Evolutionary conservation across 2,797 vertebrate species (phyloP), one percentile per base, ranked within the genome.

Genomic region (Otolemur crassicaudatus): DNA sequence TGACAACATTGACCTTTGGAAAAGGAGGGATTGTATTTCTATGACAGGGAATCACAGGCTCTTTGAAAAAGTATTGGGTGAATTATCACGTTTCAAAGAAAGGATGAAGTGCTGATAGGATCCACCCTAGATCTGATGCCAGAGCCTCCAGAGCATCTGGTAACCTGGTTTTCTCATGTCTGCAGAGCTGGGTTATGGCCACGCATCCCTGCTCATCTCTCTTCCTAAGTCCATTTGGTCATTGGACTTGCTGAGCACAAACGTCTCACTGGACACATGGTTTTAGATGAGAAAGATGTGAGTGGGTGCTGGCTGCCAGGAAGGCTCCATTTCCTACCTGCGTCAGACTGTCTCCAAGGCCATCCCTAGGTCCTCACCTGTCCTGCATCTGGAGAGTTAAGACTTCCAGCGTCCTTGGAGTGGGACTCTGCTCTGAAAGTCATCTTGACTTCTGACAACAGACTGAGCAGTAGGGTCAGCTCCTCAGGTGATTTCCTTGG

Each of bases 21-120:
- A 88, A 93, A 84, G 65, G n/a, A 85, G 37, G 5, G 20, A 31
- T 87, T 87, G 82, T 82, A 60, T 85, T 92, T 81, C 72, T 81
- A 40, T 72, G 76, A 56, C 31, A 58, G 56, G 76, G 72, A 87
- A n/a, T 90, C 60, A 67, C 3, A 84, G 70, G 19, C n/a, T 70
- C 34, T 91, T 87, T 90, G 49, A 90, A 34, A 65, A 87, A 77
- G 77, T 37, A 25, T 67, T 81, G n/a, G 61, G 25, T n/a, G 25
- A 81, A 37, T n/a, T 19, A 16, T 73, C 43, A 70, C 37, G 43
- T 87, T 81, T 81, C 43, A 73, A 91, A 94, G 40, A 72, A 67
- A 70, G 60, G 31, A 17, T 88, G 67, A 69, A n/a, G n/a, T 22
- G 25, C 37, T 34, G 81, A 69, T 23, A 80, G 63, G 76, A 69